A percentile compares a stretch with the other conserved stretches of the same genome.
These are phyloP conservation scores for Copidosoma aretas DNA, from an alignment of 2,888 invertebrate genomes.

Conservation along the genomic window DNA sequence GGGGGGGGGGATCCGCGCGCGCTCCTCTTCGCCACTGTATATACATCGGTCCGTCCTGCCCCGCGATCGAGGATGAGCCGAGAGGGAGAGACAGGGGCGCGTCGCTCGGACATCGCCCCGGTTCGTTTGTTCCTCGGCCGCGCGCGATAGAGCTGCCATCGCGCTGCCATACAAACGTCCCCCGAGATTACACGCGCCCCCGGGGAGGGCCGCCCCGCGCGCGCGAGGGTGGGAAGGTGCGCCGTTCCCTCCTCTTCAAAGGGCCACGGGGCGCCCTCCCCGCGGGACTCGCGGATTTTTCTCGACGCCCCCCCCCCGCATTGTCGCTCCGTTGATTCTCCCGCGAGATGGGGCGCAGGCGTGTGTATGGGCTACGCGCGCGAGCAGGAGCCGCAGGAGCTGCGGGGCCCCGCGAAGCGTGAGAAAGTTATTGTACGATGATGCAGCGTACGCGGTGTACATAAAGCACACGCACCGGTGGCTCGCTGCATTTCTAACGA, in stretches of 20 bases:
- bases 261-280: neutral
- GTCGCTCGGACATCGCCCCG: constrained; percentile 9
- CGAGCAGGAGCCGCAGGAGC: too few relatives aligned
- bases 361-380: neutral
- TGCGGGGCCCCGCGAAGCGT: constrained; percentile 17
- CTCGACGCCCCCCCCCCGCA: neutral
- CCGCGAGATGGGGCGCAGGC: neutral
- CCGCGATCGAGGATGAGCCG: constrained; percentile 8
- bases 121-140: neutral
- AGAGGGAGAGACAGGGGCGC: constrained; percentile 18
- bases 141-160: constrained; percentile 60
- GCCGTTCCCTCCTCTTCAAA: constrained; percentile 24
- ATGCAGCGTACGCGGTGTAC: neutral
- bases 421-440: constrained; percentile 36
- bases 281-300: constrained; percentile 10
- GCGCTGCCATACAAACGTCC: constrained; percentile 61
- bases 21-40: neutral
- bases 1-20: constrained; percentile 12
- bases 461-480: neutral
- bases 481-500: constrained; percentile 28
- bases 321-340: constrained; percentile 30
- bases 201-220: too few relatives aligned
- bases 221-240: constrained; percentile 47
- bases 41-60: constrained; percentile 4
- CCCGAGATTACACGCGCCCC: constrained; percentile 48